Base-by-base conservation (phyloP, 2,888 invertebrate genomes). In the Julus scanicus region DNA sequence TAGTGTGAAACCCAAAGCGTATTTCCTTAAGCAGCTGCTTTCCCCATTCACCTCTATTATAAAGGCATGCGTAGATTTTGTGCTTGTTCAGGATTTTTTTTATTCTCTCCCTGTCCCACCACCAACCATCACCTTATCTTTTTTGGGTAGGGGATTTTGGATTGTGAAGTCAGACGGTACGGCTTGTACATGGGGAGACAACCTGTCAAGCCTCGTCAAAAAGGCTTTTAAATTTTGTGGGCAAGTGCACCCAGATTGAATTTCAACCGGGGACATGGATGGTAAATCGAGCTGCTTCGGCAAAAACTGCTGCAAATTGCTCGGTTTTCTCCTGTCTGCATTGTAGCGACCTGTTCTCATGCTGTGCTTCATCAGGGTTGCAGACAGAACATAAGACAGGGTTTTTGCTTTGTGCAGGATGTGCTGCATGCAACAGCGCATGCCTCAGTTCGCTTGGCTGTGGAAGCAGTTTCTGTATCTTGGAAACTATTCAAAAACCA, bases 171-270 rank as follows among this genome's bases (percentile, higher is more conserved):
- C 80, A 80, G 80, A 80, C 80, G 80, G 80, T 37, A 37, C 37
- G 80, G 37, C 29, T 80, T 80, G 37, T 80, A 37, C 37, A 20
- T 4, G 80, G 80, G 80, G 37, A 80, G 80, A 37, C 80, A 13
- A 80, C 80, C 29, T 80, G 80, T 80, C 80, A 80, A 29, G 37
- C 15, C 80, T 37, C 80, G 71, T 71, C 71, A 71, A 80, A 13
- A 9, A 37, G 37, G 80, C 80, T 80, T 80, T 80, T 80, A 80
- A 37, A 80, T 80, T 80, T 29, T 80, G 80, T 80, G 80, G 80
- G 80, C 80, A 80, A 80, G 80, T 80, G 80, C 80, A 80, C 80
- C 80, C 80, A 9, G 80, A 80, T 80, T 37, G 80, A 80, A 80
- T 80, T 80, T 80, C 80, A 13, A 29, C 29, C 20, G 29, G 53